Evolutionary conservation across 1,140 invertebrate species (phyloP), one percentile per base, ranked within the genome.

Genomic region (Orius insidiosus): DNA sequence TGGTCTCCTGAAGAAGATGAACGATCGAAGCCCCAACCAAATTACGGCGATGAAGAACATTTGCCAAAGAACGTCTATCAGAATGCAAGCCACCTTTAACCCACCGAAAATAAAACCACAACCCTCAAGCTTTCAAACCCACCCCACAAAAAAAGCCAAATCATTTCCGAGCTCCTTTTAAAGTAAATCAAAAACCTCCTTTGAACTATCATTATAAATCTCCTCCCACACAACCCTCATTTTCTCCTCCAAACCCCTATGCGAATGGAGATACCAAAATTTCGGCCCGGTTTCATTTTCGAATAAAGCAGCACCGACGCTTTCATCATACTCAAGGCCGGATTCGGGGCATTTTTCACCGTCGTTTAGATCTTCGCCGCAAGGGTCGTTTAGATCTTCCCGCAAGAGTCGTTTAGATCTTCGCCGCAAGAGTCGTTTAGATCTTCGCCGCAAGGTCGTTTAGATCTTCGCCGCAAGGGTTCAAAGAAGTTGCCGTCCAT

Each of bases 1-100:
- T 47, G 46, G 46, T 39, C 33, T 8, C 46, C 46, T 1, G 35
- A 34, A 31, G 39, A 38, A 10, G 46, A 47, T 24, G 38, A 47
- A 18, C n/a, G 18, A 10, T 38, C 13, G 8, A 39, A 31, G 16
- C 11, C 14, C 3, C 37, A 47, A 47, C 14, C 10, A 16, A 18
- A 32, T 8, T 24, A 30, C 19, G 33, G 16, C 15, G 13, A 39
- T 14, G 39, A 37, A 4, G 41, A 31, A n/a, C n/a, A n/a, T 7
- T 10, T 13, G 2, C 41, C 41, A 30, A 15, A 15, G 16, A 15
- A 16, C 5, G 24, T 8, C n/a, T 43, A 43, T 32, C n/a, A 3
- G 3, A 31, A 43, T 1, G 31, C 11, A 8, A 31, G 32, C 19
- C 19, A 31, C 24, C 10, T 32, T 32, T 11, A 32, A 24, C 6